Base-by-base conservation (phyloP, 2,888 invertebrate genomes). In the Mycogona germanica region DNA sequence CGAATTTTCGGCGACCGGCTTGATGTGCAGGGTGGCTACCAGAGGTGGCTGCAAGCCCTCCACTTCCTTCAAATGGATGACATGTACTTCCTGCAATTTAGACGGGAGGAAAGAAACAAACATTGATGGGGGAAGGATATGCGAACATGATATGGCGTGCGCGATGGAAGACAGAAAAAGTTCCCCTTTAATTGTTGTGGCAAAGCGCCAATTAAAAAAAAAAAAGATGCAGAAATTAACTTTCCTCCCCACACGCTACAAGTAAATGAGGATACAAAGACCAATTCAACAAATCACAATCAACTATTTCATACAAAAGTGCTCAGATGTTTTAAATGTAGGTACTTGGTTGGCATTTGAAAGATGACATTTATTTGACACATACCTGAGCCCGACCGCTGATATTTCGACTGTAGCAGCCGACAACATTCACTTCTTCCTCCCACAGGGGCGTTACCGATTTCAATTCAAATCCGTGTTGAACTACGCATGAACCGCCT, bases 21-120 rank as follows among this genome's bases (percentile, higher is more conserved):
- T 32, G 30, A 57, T 29, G 32, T 57, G 53, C 30, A 57, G 29
- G 30, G 55, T 57, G 17, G 53, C 57, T 26, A 55, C 55, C n/a
- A 42, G 46, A 14, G 52, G 49, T 25, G 51, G 26, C 4, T 38
- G 32, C 52, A 38, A 26, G 17, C 30, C 42, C 14, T 52, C 53
- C 30, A 46, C 41, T 25, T 55, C 44, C 44, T 51, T 57, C 55
- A 57, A 41, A 32, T 57, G 51, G 38, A 57, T 42, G 35, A 56
- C 56, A 38, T 56, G 56, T 7, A 56, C 56, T 46, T 56, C 56
- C 56, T 56, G 45, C 2, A 48, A 9, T 19, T 30, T 14, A 19
- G 7, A 40, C n/a, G n/a, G n/a, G n/a, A n/a, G n/a, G n/a, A n/a
- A n/a, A n/a, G n/a, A n/a, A n/a, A n/a, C n/a, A n/a, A n/a, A n/a